Evolutionary conservation across 2,888 invertebrate genomes (phyloP), one percentile per base, ranked within the genome.

Genomic region (Pyrrhia umbra): DNA sequence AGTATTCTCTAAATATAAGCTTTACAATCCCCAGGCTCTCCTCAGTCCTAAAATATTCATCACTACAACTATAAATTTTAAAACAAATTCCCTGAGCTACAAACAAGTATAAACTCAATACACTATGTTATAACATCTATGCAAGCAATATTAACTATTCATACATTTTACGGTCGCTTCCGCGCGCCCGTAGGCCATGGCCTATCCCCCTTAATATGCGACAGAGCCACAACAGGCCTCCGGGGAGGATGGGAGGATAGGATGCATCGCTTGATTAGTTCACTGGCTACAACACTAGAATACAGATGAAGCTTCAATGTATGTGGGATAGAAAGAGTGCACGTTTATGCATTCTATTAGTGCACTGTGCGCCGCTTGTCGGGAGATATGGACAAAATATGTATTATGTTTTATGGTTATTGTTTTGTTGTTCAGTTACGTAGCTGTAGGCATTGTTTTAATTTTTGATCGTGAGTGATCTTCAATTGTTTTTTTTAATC

Each of bases 191-290:
- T 10, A 45, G 18, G 2, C 51, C 40, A 43, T 10, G 55, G 51
- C 62, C 25, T 57, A 15, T 40, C 10, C 45, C 67, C 40, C 57
- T 80, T 80, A 80, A 66, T 76, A 80, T 80, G 80, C 79, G 64
- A 47, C 54, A 47, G 64, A 55, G 69, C 60, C 54, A 76, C 71
- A 67, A 66, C 54, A 42, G 75, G 64, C 65, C 75, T 47, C 71
- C 65, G n/a, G 75, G 74, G 73, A 73, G 64, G 49, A 57, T 68
- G n/a, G n/a, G n/a, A n/a, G n/a, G n/a, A n/a, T n/a, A 57, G 74
- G 77, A 79, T 79, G 77, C 79, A 77, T 56, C 68, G 68, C 65
- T 68, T 79, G 79, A 79, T 79, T 79, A 79, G 79, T 79, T 69
- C 67, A 63, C 68, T 23, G 25, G 50, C 42, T 27, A 77, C 74